phyloP scores from a whole-genome alignment of 2,113 vertebrate species.

The Callipepla californica region DNA sequence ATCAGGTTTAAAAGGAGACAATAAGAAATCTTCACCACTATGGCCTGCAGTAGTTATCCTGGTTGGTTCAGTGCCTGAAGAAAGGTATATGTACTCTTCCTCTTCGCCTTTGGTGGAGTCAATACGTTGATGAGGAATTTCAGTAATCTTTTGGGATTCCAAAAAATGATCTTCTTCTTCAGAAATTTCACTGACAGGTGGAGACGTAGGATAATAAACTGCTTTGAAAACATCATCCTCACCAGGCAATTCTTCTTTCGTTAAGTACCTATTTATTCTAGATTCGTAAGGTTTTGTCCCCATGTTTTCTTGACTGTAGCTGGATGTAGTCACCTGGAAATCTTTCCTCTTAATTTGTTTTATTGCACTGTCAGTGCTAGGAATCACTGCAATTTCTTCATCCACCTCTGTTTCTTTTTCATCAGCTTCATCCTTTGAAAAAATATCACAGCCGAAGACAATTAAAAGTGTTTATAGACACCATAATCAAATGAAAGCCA shows the following conservation, averaged over 20 bases:
- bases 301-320: slow-evolving; percentile 63
- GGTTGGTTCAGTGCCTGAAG: slow-evolving; percentile 69
- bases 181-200: slow-evolving; percentile 55
- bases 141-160: slow-evolving; percentile 48
- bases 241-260: slow-evolving; percentile 59
- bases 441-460: slow-evolving; percentile 44
- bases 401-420: slow-evolving; percentile 60
- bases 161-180: slow-evolving; percentile 47
- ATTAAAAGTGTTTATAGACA: slow-evolving; percentile 38
- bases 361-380: slow-evolving; percentile 67
- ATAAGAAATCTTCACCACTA: slow-evolving; percentile 65
- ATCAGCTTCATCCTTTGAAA: slow-evolving; percentile 79
- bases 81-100: slow-evolving; percentile 66
- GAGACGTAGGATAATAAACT: slow-evolving; percentile 69
- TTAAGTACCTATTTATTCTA: slow-evolving; percentile 70
- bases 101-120: slow-evolving; percentile 46
- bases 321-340: slow-evolving; percentile 73
- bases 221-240: slow-evolving; percentile 70
- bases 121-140: slow-evolving; percentile 32
- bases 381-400: slow-evolving; percentile 66
- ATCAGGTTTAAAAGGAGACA: slow-evolving; percentile 66
- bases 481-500: background rate
- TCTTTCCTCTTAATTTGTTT: slow-evolving; percentile 78
- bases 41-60: slow-evolving; percentile 67
- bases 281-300: slow-evolving; percentile 60